Evolutionary conservation across 2,888 invertebrate species (phyloP).

Genomic region (Thecocarcelia acutangulata): DNA sequence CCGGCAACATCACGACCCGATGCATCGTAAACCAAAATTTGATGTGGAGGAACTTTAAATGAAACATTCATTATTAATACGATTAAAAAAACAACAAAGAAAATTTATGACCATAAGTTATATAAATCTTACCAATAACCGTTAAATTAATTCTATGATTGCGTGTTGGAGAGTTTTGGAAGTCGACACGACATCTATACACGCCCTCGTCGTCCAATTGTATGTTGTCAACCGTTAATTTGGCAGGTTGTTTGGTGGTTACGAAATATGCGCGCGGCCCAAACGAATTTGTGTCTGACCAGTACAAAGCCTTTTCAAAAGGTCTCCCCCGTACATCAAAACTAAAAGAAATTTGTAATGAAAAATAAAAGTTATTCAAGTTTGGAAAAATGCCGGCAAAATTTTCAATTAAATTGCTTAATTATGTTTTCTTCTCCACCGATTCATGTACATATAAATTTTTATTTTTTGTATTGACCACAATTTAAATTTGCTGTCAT

Average conservation of each 20-base stretch:
- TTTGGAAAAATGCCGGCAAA: constrained; percentile 23
- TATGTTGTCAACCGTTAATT: constrained; percentile 90
- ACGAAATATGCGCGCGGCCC: constrained; percentile 93
- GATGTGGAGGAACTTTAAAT: constrained; percentile 90
- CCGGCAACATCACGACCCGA: constrained; percentile 91
- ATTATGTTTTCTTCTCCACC: constrained; percentile 40
- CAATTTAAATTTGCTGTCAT: constrained; percentile 66
- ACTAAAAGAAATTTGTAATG: constrained; percentile 82
- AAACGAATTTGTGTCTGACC: constrained; percentile 91
- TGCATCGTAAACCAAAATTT: constrained; percentile 91
- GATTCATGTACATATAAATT: background rate
- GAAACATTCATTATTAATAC: background rate
- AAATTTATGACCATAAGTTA: background rate
- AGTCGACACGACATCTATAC: constrained; percentile 94
- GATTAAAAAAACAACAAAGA: background rate
- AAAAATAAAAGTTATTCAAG: constrained; percentile 35
- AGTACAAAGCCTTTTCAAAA: constrained; percentile 90
- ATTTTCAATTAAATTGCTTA: constrained; percentile 63
- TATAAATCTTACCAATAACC: constrained; percentile 90
- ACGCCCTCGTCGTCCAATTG: constrained; percentile 93
- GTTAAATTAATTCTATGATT: constrained; percentile 94
- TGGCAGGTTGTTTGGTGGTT: constrained; percentile 89
- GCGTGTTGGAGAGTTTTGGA: constrained; percentile 92
- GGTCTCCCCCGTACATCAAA: constrained; percentile 92
- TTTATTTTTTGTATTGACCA: constrained; percentile 50